Base-by-base conservation (phyloP, 2,113 vertebrate species). In the Morone chrysops region DNA sequence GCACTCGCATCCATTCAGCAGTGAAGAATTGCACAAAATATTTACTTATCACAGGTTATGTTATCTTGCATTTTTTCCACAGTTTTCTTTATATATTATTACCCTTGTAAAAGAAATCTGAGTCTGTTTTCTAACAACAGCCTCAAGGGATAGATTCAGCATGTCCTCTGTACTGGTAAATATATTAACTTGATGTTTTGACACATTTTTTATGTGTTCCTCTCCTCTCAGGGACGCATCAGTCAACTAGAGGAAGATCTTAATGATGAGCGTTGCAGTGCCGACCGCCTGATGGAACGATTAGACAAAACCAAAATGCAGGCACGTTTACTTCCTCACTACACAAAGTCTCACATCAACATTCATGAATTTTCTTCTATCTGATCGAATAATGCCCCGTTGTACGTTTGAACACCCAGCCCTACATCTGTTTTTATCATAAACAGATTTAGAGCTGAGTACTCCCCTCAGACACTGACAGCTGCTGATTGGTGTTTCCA, bases 211-310 rank as follows among this genome's bases (percentile, higher is more conserved):
- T 2, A 41, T 75, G 22, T 71, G 38, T 77, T 73, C 45, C 20
- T 89, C 40, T 88, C 56, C 38, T 76, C 83, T 68, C 82, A 99
- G 97, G 96, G 96, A 53, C 96, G 97, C 45, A 83, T 97, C 69
- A 89, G 93, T 80, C 96, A 97, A 38, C 89, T 99, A 53, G 96
- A 97, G 86, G 91, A 96, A 62, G 97, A 97, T 76, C 95, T 99
- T 51, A 95, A 94, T 57, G 98, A 99, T 85, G 98, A 99, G 90
- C 96, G 95, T 85, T 93, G 87, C 90, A 97, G 95, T 70, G 96
- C 96, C 0, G 97, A 98, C 90, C 91, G 96, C 67, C 88, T 99
- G 80, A 96, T 97, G 17, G 97, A 98, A 60, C 95, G 96, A 86
- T 94, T 99, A 70, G 90, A 94, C 78, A 95, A 96, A 90, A 96